These are phyloP conservation scores for Syritta pipiens DNA, from an alignment of 2,888 invertebrate species.

Conservation along the genomic window DNA sequence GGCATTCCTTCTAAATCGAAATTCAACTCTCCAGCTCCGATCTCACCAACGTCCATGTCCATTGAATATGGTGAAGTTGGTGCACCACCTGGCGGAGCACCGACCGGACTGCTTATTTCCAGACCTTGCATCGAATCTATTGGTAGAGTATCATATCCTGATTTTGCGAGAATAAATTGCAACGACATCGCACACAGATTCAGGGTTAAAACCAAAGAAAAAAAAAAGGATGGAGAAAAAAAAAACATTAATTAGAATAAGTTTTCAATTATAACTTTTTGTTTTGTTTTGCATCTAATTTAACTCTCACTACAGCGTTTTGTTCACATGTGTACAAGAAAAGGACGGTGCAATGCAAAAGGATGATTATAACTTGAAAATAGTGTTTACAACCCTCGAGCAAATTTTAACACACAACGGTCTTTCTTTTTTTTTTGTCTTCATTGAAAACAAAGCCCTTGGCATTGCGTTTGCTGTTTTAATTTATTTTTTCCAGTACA, in stretches of 20 bases:
- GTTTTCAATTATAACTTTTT: slow-evolving; percentile 14
- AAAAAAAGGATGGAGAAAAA: slow-evolving; percentile 47
- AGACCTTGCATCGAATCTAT: slow-evolving; percentile 97
- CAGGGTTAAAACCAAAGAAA: slow-evolving; percentile 40
- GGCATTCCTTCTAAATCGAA: slow-evolving; percentile 89
- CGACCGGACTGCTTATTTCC: slow-evolving; percentile 86
- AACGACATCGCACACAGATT: slow-evolving; percentile 13
- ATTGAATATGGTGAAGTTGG: slow-evolving; percentile 85
- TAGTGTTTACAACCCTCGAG: neutral
- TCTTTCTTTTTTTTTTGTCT: neutral
- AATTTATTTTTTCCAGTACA: neutral
- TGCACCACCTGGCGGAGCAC: slow-evolving; percentile 78
- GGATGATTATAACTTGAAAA: neutral
- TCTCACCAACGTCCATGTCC: slow-evolving; percentile 93
- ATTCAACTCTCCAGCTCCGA: slow-evolving; percentile 86
- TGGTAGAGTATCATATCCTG: slow-evolving; percentile 98
- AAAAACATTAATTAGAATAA: neutral
- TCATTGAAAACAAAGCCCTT: slow-evolving; percentile 3
- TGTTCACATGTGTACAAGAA: slow-evolving; percentile 25
- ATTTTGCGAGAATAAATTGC: slow-evolving; percentile 21
- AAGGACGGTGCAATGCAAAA: neutral
- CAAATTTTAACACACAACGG: neutral
- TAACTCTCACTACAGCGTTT: slow-evolving; percentile 25
- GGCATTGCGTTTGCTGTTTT: slow-evolving; percentile 13
- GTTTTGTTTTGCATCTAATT: neutral